Percentiles rank a stretch among this genome's conserved stretches.
Evolutionary conservation across 2,797 vertebrate species (phyloP).

Genomic region (Smutsia gigantea): DNA sequence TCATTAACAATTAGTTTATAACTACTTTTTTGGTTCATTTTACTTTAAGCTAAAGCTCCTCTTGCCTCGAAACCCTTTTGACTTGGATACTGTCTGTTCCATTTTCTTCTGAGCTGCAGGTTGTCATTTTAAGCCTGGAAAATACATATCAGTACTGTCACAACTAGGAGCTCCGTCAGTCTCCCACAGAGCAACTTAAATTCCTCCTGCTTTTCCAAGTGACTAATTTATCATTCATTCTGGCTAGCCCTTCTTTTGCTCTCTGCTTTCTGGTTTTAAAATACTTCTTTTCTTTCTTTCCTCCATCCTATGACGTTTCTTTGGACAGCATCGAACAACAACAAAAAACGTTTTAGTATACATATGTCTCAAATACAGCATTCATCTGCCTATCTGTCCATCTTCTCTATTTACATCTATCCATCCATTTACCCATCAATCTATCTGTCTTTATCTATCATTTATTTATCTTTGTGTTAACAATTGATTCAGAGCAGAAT

Average conservation of each 20-base stretch:
- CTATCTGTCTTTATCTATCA: not conserved
- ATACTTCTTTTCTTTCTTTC: not conserved
- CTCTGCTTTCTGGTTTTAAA: not conserved
- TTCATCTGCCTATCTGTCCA: not conserved
- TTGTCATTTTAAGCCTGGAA: not conserved
- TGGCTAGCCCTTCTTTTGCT: not conserved
- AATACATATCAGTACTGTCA: not conserved
- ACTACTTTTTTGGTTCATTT: not conserved
- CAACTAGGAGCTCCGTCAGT: not conserved
- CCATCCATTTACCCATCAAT: too few relatives aligned
- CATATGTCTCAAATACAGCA: not conserved
- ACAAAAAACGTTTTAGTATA: not conserved
- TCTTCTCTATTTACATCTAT: too few relatives aligned
- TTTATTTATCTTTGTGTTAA: not conserved
- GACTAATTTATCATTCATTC: not conserved
- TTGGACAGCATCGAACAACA: not conserved
- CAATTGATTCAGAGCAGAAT: not conserved
- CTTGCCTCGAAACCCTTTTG: not conserved
- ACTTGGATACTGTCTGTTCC: not conserved
- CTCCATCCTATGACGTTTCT: not conserved
- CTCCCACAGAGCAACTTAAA: not conserved
- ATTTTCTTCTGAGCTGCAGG: not conserved
- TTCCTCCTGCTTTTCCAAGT: not conserved
- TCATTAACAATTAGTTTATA: not conserved
- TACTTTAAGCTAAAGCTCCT: not conserved